Base-by-base conservation (phyloP, 2,113 vertebrate species). In the Hippocampus mohnikei region DNA sequence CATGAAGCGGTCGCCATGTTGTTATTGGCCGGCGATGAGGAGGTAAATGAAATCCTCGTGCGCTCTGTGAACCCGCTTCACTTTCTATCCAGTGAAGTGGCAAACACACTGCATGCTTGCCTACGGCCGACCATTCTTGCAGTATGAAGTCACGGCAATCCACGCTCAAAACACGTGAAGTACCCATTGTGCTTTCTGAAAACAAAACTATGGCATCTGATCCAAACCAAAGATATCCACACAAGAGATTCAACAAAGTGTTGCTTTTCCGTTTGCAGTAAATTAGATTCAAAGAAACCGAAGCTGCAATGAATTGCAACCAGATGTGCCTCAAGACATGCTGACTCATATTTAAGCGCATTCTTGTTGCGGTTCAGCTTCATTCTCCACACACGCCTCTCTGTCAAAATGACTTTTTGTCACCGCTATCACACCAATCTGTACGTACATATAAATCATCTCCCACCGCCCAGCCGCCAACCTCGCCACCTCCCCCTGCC, bases 251-350 rank as follows among this genome's bases (percentile, higher is more conserved):
- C 3, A 42, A 42, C 18, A 15, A 63, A 63, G 37, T 5, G 2
- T 15, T 68, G 71, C 5, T 44, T n/a, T 41, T 63, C 21, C n/a
- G 16, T 20, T n/a, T 11, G 56, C 69, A 72, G 40, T 21, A 3
- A 53, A 72, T 82, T 59, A 13, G 79, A 76, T 77, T 55, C 71
- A 62, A 58, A 62, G 71, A 41, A 62, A 74, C 71, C 56, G 41
- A 55, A 77, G 66, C 81, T 75, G 66, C 65, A 15, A 60, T 52
- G 55, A 81, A 90, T 88, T 72, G 77, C 42, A n/a, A 84, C 77
- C 89, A 90, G 82, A 89, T 90, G 88, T 88, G 67, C 72, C 25
- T 25, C 42, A 27, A 72, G 71, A 78, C 67, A 78, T 42, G 75
- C 66, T 37, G 3, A 61, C 33, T 16, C 37, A 25, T 27, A 44